A percentile compares a stretch with the other conserved stretches of the same genome.
Conservation (phyloP, 2,113 vertebrate genomes). For the Lipophrys pholis region DNA sequence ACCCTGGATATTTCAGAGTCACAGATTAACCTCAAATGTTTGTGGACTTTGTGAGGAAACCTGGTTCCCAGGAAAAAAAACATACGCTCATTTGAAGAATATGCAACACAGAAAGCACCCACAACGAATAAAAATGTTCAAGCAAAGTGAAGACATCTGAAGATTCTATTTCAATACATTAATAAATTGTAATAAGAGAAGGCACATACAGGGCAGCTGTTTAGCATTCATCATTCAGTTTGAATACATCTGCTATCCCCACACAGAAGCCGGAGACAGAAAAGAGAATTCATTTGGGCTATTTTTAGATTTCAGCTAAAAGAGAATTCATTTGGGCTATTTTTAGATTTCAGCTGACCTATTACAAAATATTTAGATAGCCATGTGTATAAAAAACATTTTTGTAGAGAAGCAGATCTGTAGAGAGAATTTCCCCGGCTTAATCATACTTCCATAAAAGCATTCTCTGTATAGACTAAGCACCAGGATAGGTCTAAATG, state of each 20-base stretch:
- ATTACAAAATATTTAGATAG: neutral
- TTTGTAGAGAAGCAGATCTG: slow-evolving; percentile 11
- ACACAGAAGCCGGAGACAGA: neutral
- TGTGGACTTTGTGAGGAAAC: too few relatives aligned
- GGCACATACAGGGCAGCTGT: slow-evolving; percentile 6
- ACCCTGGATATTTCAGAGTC: too few relatives aligned
- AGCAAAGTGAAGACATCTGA: too few relatives aligned
- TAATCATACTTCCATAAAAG: slow-evolving; percentile 4
- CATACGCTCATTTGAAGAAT: too few relatives aligned
- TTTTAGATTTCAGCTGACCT: slow-evolving; percentile 3
- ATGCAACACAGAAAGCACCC: too few relatives aligned
- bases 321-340: too few relatives aligned
- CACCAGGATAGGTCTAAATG: neutral
- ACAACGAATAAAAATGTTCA: too few relatives aligned
- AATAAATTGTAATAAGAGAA: neutral
- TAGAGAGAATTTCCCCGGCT: slow-evolving; percentile 7
- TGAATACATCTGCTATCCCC: neutral
- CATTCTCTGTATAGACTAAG: neutral
- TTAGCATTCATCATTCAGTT: slow-evolving; percentile 6
- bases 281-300: neutral
- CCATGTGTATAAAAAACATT: slow-evolving; percentile 1
- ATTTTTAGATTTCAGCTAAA: neutral
- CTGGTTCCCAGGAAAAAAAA: too few relatives aligned
- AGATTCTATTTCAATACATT: too few relatives aligned
- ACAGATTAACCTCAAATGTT: too few relatives aligned